Conservation (phyloP, 2,888 invertebrate species). For the Furcula furcula region DNA sequence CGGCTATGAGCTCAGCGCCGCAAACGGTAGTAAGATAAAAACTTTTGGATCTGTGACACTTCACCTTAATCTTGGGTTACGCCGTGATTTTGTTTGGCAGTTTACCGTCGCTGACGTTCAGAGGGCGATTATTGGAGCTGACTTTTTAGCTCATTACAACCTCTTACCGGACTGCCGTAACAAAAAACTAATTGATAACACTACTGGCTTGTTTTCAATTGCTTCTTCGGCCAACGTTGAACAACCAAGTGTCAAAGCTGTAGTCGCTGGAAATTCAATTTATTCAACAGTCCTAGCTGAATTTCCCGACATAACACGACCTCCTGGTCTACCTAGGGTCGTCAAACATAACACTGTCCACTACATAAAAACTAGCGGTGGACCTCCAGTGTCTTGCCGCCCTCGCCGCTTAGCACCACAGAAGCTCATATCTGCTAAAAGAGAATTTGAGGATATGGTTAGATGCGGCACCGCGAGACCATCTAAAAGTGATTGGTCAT, state of each 20-base stretch:
- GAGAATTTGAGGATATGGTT: not conserved
- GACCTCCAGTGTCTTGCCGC: not conserved
- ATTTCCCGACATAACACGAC: not conserved
- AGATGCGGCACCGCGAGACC: not conserved
- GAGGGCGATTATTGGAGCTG: not conserved
- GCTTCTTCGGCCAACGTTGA: not conserved
- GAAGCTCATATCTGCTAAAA: not conserved
- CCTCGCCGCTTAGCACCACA: not conserved
- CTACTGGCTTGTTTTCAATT: not conserved
- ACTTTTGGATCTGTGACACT: slow-evolving; percentile 6
- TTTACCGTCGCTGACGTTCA: slow-evolving; percentile 5
- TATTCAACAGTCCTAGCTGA: not conserved
- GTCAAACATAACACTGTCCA: not conserved
- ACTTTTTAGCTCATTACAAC: too few species aligned
- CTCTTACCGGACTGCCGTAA: not conserved
- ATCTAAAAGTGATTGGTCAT: too few species aligned
- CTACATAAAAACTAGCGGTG: not conserved
- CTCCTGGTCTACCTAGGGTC: not conserved
- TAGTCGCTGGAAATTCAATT: not conserved
- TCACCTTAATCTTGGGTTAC: slow-evolving; percentile 5
- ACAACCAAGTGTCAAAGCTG: not conserved
- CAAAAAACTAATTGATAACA: not conserved
- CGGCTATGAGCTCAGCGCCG: slow-evolving; percentile 4
- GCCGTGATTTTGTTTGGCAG: slow-evolving; percentile 5
- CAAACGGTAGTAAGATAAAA: slow-evolving; percentile 6